Evolutionary conservation across 53 echinoderm and acorn worm species (phyloP).

Genomic region (Apostichopus leukothele): DNA sequence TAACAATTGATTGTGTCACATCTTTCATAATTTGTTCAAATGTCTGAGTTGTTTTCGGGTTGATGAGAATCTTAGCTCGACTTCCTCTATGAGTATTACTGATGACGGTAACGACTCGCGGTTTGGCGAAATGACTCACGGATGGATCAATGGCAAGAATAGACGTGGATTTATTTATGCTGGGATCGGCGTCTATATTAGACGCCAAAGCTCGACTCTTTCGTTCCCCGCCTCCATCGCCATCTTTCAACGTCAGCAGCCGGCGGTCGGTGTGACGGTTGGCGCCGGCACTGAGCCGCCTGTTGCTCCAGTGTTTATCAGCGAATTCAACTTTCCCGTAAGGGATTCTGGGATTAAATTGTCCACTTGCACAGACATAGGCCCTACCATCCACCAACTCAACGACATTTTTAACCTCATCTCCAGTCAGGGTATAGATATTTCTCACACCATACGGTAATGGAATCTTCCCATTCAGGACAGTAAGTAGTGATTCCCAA

Average conservation of each 20-base stretch:
- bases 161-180: constrained; percentile 28
- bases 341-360: constrained; percentile 68
- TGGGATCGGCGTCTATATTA: constrained; percentile 34
- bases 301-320: constrained; percentile 70
- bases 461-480: constrained; percentile 77
- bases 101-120: constrained; percentile 72
- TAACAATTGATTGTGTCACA: constrained; percentile 73
- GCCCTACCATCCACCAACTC: constrained; percentile 92
- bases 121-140: constrained; percentile 71
- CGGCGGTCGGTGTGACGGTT: constrained; percentile 64
- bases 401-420: constrained; percentile 57
- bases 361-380: constrained; percentile 93
- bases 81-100: constrained; percentile 91
- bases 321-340: constrained; percentile 74
- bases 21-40: constrained; percentile 86
- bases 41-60: constrained; percentile 85
- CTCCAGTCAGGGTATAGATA: constrained; percentile 72
- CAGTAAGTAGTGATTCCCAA: constrained; percentile 81
- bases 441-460: constrained; percentile 88
- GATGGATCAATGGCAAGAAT: constrained; percentile 64
- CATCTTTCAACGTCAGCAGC: constrained; percentile 6
- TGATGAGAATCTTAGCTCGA: constrained; percentile 80
- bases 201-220: constrained; percentile 42
- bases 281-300: constrained; percentile 56
- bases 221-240: constrained; percentile 4